phyloP scores from a whole-genome alignment of 1,140 invertebrate species.

The Drosophila seguyi region DNA sequence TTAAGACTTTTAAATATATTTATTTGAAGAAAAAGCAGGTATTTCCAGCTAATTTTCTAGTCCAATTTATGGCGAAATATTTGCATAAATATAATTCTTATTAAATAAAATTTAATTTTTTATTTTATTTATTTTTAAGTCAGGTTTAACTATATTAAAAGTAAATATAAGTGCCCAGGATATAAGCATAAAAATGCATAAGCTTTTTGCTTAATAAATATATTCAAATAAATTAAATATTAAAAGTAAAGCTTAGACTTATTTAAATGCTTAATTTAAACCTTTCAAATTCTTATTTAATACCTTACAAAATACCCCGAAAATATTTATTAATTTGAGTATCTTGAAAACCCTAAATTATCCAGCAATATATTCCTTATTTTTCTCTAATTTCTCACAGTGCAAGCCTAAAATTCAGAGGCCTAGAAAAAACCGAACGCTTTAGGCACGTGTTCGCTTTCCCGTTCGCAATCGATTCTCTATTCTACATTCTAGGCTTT shows the following conservation, averaged over 20 bases:
- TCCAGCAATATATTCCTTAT: not conserved
- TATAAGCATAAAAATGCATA: not conserved
- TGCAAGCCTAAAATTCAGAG: not conserved
- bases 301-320: not conserved
- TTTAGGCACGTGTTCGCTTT: slow-evolving; percentile 48
- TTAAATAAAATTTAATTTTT: not conserved
- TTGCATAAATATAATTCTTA: too few species aligned
- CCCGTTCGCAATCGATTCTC: slow-evolving; percentile 9
- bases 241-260: not conserved
- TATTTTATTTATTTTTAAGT: not conserved
- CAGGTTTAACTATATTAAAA: not conserved
- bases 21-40: not conserved
- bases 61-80: not conserved
- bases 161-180: not conserved
- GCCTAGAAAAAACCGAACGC: slow-evolving; percentile 9
- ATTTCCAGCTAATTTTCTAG: not conserved
- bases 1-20: not conserved
- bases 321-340: not conserved
- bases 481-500: slow-evolving; percentile 40
- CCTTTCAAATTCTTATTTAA: not conserved
- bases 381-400: not conserved
- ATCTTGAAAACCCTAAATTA: not conserved
- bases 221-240: not conserved
- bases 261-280: not conserved
- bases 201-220: too few species aligned